Conservation (phyloP, 2,113 vertebrate species). For the Heterotilapia buettikoferi region DNA sequence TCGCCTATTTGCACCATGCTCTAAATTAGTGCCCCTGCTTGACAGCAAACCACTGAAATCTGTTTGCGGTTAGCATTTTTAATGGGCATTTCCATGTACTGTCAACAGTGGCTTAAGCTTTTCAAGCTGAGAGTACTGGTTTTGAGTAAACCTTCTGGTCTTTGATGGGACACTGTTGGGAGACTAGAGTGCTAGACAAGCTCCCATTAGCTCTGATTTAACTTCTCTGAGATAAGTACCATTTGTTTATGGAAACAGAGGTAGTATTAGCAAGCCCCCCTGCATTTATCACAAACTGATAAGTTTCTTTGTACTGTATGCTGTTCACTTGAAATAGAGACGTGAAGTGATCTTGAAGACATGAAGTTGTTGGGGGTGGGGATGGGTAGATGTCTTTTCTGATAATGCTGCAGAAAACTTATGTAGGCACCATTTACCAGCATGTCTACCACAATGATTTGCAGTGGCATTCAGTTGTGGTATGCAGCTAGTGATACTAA, state of each 20-base stretch:
- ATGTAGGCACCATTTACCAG: neutral
- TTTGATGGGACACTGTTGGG: neutral
- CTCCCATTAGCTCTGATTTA: neutral
- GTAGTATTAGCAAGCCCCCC: neutral
- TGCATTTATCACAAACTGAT: neutral
- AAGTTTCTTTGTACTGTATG: neutral
- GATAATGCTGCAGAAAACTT: neutral
- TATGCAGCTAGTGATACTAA: neutral
- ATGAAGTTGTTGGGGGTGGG: neutral
- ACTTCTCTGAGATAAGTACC: neutral
- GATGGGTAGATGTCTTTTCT: neutral
- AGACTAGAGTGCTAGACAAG: neutral
- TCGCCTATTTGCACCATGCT: neutral
- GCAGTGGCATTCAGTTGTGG: neutral
- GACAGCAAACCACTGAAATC: neutral
- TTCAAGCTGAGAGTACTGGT: neutral
- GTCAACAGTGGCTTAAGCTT: neutral
- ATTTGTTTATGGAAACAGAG: neutral
- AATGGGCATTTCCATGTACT: neutral
- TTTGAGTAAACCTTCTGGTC: neutral
- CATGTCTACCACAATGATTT: neutral
- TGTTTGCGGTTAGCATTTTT: neutral
- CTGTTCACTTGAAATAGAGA: neutral
- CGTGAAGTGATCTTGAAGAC: neutral
- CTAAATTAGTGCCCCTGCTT: neutral